Evolutionary conservation across 2,797 vertebrate genomes (phyloP), one percentile per base, ranked within the genome.

Genomic region (Thaleichthys pacificus): DNA sequence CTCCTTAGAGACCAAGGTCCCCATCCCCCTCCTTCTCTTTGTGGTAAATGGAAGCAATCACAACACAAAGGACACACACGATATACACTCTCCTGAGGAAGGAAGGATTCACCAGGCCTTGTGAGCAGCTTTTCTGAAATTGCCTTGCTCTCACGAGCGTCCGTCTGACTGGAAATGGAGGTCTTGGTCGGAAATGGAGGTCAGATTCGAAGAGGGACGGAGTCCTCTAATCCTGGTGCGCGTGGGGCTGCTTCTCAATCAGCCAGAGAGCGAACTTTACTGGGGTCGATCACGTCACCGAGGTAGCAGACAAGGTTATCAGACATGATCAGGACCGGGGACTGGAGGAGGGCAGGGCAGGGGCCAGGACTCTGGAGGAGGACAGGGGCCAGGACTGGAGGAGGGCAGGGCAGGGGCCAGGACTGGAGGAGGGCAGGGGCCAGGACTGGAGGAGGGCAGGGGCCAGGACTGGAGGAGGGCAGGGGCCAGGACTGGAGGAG

Each of bases 131-230:
- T n/a, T 58, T 68, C 32, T 70, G 77, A 67, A 85, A 87, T 82
- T 81, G 68, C 49, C 60, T 81, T 69, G 76, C 60, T 57, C 15
- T 15, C 47, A 8, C 30, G 17, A 68, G 17, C 69, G 66, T 64
- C 51, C 35, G 14, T 54, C 61, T 28, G 47, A 81, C 73, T 74
- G 54, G 73, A 84, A 81, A 83, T 71, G 1, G 30, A 32, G 67
- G 56, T 82, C 75, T 79, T 68, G 71, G 60, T 71, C 54, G 54
- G 26, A 78, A 72, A 84, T 83, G 78, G 75, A 79, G 74, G 64
- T 84, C 49, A 74, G 57, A 69, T 49, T 62, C 70, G 24, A 54
- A 42, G 47, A 19, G 3, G 7, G 32, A 60, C 35, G 22, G 51
- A 42, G 14, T 22, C 42, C 49, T 17, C n/a, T 9, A 68, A 77